These are phyloP conservation scores for Oppia nitens DNA, from an alignment of 1,140 invertebrate species.

Conservation along the genomic window DNA sequence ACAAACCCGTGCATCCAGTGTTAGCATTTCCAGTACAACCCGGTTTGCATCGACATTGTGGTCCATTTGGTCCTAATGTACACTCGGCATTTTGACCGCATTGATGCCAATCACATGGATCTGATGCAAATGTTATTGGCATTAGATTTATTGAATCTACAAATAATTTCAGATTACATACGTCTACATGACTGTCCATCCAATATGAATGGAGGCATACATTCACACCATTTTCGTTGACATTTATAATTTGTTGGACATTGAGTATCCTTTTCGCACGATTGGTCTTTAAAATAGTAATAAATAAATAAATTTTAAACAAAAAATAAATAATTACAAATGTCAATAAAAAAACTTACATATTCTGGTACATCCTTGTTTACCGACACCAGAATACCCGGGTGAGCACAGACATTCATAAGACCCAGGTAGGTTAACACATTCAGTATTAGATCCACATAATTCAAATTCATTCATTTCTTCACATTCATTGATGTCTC, in stretches of 20 bases:
- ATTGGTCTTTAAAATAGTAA: too few relatives aligned
- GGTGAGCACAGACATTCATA: conserved; percentile 55
- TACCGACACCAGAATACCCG: conserved; percentile 64
- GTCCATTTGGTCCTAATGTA: conserved; percentile 68
- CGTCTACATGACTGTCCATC: conserved; percentile 22
- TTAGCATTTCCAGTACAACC: conserved; percentile 32
- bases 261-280: conserved; percentile 42
- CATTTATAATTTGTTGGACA: conserved; percentile 74
- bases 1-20: conserved; percentile 21
- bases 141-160: too few relatives aligned
- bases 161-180: too few relatives aligned
- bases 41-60: conserved; percentile 68
- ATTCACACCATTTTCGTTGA: conserved; percentile 37
- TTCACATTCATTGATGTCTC: conserved; percentile 61
- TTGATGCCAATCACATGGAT: conserved; percentile 52
- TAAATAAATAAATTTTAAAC: conserved; percentile 7
- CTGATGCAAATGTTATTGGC: conserved; percentile 26
- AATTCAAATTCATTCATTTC: conserved; percentile 24
- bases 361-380: conserved; percentile 25
- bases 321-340: not conserved
- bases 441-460: conserved; percentile 22
- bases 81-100: conserved; percentile 63
- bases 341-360: conserved; percentile 1
- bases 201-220: conserved; percentile 20
- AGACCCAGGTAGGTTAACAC: conserved; percentile 22